Evolutionary conservation across 2,113 vertebrate genomes (phyloP).

Genomic region (Tamias sibiricus): DNA sequence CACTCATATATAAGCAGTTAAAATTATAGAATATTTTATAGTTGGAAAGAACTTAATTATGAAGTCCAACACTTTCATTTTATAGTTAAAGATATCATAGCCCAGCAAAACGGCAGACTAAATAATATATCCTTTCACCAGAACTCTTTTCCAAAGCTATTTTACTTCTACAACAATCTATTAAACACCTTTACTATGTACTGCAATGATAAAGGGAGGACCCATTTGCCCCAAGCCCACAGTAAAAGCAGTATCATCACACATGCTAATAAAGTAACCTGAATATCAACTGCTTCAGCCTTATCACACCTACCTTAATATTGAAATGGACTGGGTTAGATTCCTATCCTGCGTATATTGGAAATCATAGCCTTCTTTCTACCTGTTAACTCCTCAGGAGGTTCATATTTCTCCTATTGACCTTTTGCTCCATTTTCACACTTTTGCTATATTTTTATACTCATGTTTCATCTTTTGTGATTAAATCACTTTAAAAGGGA

Average conservation of each 20-base stretch:
- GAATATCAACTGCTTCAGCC: neutral
- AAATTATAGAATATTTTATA: constrained; percentile 74
- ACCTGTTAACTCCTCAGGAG: neutral
- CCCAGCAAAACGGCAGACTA: constrained; percentile 45
- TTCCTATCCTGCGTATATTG: neutral
- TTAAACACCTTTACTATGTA: neutral
- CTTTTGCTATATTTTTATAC: constrained; percentile 24
- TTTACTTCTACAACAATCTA: constrained; percentile 26
- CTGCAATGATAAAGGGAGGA: constrained; percentile 12
- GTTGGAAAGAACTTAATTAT: constrained; percentile 72
- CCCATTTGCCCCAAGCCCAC: neutral
- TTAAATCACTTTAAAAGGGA: neutral
- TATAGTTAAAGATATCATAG: constrained; percentile 27
- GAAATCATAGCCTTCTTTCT: neutral
- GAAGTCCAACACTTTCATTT: constrained; percentile 62
- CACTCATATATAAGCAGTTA: constrained; percentile 63
- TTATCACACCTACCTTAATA: neutral
- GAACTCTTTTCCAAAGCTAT: neutral
- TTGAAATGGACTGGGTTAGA: neutral
- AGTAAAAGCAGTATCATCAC: neutral
- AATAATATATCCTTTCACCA: constrained; percentile 47
- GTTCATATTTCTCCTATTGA: neutral
- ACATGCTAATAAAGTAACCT: neutral
- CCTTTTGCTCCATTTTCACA: neutral
- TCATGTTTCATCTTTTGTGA: neutral